Evolutionary conservation across 2,797 vertebrate species (phyloP).

Genomic region (Hippopotamyrus pictus): DNA sequence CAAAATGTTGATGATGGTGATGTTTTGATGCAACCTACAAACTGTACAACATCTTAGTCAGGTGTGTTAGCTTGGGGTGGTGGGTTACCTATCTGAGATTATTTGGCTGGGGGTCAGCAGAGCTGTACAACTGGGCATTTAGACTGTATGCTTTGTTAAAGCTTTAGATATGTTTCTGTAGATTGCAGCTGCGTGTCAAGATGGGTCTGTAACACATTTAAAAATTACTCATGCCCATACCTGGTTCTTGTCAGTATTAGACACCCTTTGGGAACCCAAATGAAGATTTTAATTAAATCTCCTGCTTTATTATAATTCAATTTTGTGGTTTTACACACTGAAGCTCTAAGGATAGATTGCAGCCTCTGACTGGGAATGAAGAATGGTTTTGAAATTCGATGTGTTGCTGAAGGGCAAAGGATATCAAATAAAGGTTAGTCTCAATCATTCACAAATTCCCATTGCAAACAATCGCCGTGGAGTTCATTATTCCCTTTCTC

Average conservation of each 20-base stretch:
- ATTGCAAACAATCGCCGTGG: conserved; percentile 17
- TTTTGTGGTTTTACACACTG: conserved; percentile 20
- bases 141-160: neutral
- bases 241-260: neutral
- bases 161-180: neutral
- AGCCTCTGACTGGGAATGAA: conserved; percentile 2
- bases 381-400: neutral
- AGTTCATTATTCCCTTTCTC: conserved; percentile 22
- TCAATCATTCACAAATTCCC: conserved; percentile 23
- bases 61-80: neutral
- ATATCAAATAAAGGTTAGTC: conserved; percentile 15
- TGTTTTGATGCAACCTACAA: neutral
- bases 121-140: neutral
- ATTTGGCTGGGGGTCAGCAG: neutral
- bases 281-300: conserved; percentile 27
- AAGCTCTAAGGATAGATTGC: conserved; percentile 8
- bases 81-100: neutral
- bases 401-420: conserved; percentile 9
- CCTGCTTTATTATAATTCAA: conserved; percentile 18
- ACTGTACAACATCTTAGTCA: neutral
- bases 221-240: neutral
- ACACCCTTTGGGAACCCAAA: conserved; percentile 1
- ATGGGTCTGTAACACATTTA: neutral
- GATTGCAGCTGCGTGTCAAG: neutral
- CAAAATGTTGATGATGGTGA: neutral